phyloP scores from a whole-genome alignment of 64 coral and sea anemone genomes.

The Platygyra sinensis region DNA sequence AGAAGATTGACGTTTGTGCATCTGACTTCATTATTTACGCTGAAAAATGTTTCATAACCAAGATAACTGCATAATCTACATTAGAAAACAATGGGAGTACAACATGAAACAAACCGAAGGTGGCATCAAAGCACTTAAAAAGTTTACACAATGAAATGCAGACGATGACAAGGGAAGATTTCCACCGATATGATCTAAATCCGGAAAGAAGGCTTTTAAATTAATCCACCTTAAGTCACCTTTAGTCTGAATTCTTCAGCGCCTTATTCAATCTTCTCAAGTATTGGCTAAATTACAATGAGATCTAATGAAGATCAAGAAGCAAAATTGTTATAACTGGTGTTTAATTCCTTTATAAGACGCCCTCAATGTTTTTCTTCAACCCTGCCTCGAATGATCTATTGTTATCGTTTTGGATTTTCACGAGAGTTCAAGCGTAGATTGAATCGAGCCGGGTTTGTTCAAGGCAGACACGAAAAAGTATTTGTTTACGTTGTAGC shows the following conservation, averaged over 20 bases:
- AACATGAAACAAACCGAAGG: background rate
- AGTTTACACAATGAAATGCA: background rate
- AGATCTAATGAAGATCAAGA: background rate
- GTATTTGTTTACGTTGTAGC: background rate
- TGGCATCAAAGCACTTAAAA: background rate
- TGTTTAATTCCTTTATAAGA: background rate
- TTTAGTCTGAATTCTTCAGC: constrained; percentile 14
- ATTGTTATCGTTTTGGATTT: background rate
- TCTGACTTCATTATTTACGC: background rate
- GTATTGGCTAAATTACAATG: background rate
- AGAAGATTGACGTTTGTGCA: background rate
- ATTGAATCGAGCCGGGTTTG: background rate
- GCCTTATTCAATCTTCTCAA: background rate
- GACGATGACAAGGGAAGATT: background rate
- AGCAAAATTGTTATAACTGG: background rate
- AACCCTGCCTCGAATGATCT: background rate
- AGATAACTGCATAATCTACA: background rate
- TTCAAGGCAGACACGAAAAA: background rate
- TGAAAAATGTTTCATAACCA: background rate
- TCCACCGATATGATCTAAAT: background rate
- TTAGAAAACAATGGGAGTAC: background rate
- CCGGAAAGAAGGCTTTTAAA: background rate
- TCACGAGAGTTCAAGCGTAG: background rate
- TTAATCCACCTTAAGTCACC: constrained; percentile 16
- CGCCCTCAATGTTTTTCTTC: background rate